Conservation (phyloP, 1,140 invertebrate species). For the Neodiprion lecontei region DNA sequence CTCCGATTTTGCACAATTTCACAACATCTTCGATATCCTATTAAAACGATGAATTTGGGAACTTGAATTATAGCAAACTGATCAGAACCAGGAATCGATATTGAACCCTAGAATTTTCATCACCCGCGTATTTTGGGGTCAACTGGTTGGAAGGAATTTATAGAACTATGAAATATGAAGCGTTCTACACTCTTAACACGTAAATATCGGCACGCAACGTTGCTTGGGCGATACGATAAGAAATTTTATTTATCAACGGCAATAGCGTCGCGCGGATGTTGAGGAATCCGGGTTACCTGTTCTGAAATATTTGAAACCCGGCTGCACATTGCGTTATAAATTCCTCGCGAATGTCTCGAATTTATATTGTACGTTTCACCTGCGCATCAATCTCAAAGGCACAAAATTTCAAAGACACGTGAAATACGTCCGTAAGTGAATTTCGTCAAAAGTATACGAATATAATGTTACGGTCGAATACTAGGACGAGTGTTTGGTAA, state of each 20-base stretch:
- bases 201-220: neutral
- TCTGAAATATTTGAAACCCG: neutral
- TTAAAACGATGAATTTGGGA: too few species aligned
- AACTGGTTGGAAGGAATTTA: slow-evolving; percentile 18
- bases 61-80: too few species aligned
- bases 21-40: too few species aligned
- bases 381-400: neutral
- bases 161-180: slow-evolving; percentile 9
- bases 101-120: slow-evolving; percentile 38
- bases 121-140: slow-evolving; percentile 28
- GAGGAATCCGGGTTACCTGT: neutral
- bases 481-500: too few species aligned
- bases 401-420: too few species aligned
- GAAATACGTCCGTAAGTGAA: too few species aligned
- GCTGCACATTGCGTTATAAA: neutral
- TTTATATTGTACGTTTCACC: neutral
- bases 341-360: neutral
- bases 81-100: neutral
- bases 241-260: neutral
- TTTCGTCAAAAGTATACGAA: too few species aligned
- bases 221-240: neutral
- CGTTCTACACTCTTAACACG: neutral
- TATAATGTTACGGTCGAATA: too few species aligned
- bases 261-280: neutral
- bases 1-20: too few species aligned